Evolutionary conservation across 2,797 vertebrate species (phyloP), one percentile per base, ranked within the genome.

Genomic region (Muraenolepis orangiensis): DNA sequence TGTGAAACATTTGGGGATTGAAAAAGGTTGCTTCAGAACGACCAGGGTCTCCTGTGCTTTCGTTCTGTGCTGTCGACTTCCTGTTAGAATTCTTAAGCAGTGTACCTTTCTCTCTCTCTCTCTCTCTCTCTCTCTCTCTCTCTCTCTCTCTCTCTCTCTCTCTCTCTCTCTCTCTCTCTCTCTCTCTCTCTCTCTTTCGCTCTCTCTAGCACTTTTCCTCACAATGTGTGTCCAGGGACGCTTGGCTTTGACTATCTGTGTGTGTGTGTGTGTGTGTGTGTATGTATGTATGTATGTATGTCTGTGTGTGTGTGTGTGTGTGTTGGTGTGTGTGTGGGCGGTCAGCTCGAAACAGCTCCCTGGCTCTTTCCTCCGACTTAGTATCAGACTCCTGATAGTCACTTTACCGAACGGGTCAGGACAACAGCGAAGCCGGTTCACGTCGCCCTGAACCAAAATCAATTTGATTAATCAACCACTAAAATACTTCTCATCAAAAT

Each of bases 11-110:
- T 51, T 51, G 36, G 36, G 36, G 1, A 12, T 4, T 38, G 46
- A 51, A 51, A 20, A 42, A 20, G 42, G 46, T 87, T 88, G 76
- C 84, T 87, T 81, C 87, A 86, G 84, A 88, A 87, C 87, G 86
- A 85, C 82, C 82, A 88, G 78, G 86, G 67, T 72, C 74, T 81
- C 76, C 78, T 40, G 72, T 4, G 32, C 78, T 74, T 76, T 83
- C 89, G 74, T 85, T 78, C 78, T 71, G 79, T 73, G 75, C 82
- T 81, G 83, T 87, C 31, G 4, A 51, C 46, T 51, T 51, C 46
- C 46, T n/a, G 18, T 51, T 86, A 83, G 76, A 77, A 84, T 87
- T 91, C 80, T 79, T 80, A 76, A 86, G 85, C 75, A 72, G 72
- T 78, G 11, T 64, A 13, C 14, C 40, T 46, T 14, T 46, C 40